phyloP scores from a whole-genome alignment of 2,797 vertebrate species.

The Danio aesculapii region DNA sequence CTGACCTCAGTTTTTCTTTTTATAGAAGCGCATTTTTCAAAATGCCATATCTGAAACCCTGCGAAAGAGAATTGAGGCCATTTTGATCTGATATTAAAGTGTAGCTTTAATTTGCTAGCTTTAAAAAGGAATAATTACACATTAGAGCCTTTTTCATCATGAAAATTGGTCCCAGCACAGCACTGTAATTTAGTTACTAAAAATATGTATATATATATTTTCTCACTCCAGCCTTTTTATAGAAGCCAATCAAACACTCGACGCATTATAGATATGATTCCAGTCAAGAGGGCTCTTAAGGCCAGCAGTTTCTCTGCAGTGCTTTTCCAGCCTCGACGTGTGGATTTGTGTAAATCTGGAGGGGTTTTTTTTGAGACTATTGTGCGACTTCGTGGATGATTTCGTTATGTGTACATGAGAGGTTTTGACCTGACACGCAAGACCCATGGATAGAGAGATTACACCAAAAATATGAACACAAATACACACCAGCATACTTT shows the following conservation, averaged over 20 bases:
- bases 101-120: slow-evolving; percentile 2
- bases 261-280: slow-evolving; percentile 6
- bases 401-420: background rate
- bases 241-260: slow-evolving; percentile 27
- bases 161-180: slow-evolving; percentile 8
- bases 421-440: slow-evolving; percentile 26
- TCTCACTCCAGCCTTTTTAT: background rate
- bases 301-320: background rate
- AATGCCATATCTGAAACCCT: background rate
- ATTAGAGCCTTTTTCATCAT: background rate
- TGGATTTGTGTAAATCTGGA: background rate
- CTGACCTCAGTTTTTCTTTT: background rate
- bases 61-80: background rate
- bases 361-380: background rate
- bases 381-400: background rate
- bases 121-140: slow-evolving; percentile 17
- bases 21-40: background rate
- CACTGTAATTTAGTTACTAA: background rate
- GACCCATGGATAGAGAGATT: background rate
- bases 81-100: slow-evolving; percentile 5
- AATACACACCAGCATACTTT: background rate
- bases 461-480: slow-evolving; percentile 10
- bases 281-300: slow-evolving; percentile 2
- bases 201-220: background rate
- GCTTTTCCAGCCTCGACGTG: slow-evolving; percentile 3